A percentile compares a stretch with the other conserved stretches of the same genome.
Evolutionary conservation across 1,140 invertebrate genomes (phyloP).

Genomic region (Tribolium castaneum): DNA sequence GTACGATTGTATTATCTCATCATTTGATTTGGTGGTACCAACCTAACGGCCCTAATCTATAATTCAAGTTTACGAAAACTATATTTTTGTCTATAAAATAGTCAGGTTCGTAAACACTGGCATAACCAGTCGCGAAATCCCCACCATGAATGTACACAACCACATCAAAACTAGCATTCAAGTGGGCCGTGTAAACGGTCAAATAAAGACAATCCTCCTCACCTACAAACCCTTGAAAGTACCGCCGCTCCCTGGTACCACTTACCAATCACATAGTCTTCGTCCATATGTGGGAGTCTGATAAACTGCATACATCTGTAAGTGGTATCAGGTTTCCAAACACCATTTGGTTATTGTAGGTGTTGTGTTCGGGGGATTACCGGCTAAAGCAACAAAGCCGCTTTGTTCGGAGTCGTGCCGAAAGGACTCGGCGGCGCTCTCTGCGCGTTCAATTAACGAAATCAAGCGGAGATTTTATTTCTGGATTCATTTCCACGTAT

Average conservation of each 20-base stretch:
- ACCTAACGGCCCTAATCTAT: slow-evolving; percentile 72
- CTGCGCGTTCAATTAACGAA: not conserved
- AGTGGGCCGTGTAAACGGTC: slow-evolving; percentile 66
- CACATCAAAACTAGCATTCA: slow-evolving; percentile 60
- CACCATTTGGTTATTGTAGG: slow-evolving; percentile 42
- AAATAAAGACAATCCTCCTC: slow-evolving; percentile 70
- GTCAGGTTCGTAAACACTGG: slow-evolving; percentile 66
- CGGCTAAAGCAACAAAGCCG: slow-evolving; percentile 8
- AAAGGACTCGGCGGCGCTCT: not conserved
- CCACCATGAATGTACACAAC: slow-evolving; percentile 72
- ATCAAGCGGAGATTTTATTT: not conserved
- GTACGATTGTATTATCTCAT: not conserved
- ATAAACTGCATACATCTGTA: slow-evolving; percentile 57
- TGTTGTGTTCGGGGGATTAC: slow-evolving; percentile 13
- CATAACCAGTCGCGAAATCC: slow-evolving; percentile 66
- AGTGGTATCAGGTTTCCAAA: slow-evolving; percentile 50
- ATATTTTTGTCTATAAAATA: slow-evolving; percentile 71
- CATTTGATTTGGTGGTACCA: slow-evolving; percentile 54
- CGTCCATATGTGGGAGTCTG: slow-evolving; percentile 48
- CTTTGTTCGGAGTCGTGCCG: not conserved
- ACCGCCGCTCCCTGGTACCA: not conserved
- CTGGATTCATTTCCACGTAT: not conserved
- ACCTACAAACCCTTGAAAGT: slow-evolving; percentile 55
- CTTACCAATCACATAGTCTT: slow-evolving; percentile 55
- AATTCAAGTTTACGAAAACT: slow-evolving; percentile 74